Percentiles rank a stretch among this genome's conserved stretches.
Evolutionary conservation across 2,113 vertebrate genomes (phyloP).

Genomic region (Dryoscopus gambensis): DNA sequence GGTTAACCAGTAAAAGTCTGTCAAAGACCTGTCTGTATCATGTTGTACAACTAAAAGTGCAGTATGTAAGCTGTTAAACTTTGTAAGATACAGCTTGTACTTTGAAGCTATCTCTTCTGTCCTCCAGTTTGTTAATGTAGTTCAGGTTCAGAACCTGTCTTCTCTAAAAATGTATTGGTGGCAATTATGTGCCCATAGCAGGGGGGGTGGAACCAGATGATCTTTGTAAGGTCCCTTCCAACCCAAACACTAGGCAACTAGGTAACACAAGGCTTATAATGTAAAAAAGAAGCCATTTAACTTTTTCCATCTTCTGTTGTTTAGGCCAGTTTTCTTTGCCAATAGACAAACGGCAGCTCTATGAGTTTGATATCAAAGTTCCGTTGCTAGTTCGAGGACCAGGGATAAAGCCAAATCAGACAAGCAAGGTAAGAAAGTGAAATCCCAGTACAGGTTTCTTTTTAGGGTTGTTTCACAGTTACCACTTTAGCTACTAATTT

Average conservation of each 20-base stretch:
- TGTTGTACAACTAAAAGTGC: not conserved
- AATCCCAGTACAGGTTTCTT: not conserved
- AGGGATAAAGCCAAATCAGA: constrained; percentile 91
- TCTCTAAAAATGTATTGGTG: not conserved
- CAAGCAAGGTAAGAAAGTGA: constrained; percentile 76
- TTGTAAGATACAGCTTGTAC: not conserved
- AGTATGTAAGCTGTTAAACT: not conserved
- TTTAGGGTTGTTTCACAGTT: not conserved
- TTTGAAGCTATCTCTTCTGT: not conserved
- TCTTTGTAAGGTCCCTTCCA: not conserved
- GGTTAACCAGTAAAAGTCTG: not conserved
- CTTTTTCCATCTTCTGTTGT: not conserved
- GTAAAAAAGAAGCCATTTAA: not conserved
- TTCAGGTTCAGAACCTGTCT: not conserved
- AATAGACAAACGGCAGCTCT: constrained; percentile 94
- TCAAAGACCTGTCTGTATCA: not conserved
- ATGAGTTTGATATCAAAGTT: constrained; percentile 97
- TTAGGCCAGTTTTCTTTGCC: constrained; percentile 96
- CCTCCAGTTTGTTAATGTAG: not conserved
- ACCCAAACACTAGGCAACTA: too few species aligned
- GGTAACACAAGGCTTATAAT: not conserved
- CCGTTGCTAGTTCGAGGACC: constrained; percentile 94
- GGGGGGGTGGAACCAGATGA: not conserved
- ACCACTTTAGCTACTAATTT: not conserved
- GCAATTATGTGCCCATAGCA: not conserved